Evolutionary conservation across 30 jellyfish, hydroid and myxozoan genomes (phyloP).

Genomic region (Aurelia sp.): DNA sequence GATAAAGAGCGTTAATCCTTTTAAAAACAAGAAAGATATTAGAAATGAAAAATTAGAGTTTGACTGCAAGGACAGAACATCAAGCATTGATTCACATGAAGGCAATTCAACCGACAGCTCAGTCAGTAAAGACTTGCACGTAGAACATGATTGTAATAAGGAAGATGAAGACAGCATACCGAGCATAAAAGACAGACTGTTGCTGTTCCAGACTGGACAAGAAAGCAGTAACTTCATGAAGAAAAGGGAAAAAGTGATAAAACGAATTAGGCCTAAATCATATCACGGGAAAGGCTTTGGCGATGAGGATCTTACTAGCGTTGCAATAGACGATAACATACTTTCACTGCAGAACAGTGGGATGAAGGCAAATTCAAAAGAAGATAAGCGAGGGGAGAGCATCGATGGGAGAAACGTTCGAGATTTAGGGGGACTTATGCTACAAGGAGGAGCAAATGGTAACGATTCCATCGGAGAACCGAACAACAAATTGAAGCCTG

Average conservation of each 20-base stretch:
- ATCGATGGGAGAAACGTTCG: neutral
- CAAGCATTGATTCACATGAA: neutral
- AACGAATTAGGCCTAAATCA: slow-evolving; percentile 54
- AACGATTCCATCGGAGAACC: neutral
- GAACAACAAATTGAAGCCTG: neutral
- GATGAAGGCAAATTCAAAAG: neutral
- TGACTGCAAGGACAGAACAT: neutral
- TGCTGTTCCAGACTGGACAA: slow-evolving; percentile 34
- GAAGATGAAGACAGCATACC: slow-evolving; percentile 46
- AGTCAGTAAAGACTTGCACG: neutral
- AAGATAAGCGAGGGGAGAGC: neutral
- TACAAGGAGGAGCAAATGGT: neutral
- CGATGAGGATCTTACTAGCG: neutral
- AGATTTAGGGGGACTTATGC: neutral
- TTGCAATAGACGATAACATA: neutral
- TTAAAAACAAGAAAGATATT: neutral
- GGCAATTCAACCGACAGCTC: neutral
- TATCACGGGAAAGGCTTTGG: slow-evolving; percentile 40
- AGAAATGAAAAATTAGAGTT: neutral
- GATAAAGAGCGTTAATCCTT: neutral
- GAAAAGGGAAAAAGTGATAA: slow-evolving; percentile 2
- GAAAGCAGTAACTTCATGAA: neutral
- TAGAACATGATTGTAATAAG: neutral
- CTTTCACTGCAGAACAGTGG: neutral
- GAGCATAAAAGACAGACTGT: slow-evolving; percentile 55